phyloP scores from a whole-genome alignment of 2,797 vertebrate species.

The Cirrhinus molitorella region DNA sequence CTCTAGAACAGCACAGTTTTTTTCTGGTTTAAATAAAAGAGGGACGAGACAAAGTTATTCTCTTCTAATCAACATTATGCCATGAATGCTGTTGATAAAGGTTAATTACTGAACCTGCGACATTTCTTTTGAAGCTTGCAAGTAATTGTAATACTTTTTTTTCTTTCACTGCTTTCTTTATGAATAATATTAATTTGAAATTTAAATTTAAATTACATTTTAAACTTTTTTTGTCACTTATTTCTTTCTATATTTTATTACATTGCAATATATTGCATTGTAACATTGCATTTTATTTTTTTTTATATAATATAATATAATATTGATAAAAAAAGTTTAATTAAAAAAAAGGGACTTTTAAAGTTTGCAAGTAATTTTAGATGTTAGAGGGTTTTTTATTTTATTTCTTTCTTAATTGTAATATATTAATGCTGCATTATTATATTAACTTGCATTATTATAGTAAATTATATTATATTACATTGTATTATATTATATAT shows the following conservation, averaged over 20 bases:
- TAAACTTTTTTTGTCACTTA: no score
- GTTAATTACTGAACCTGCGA: neutral
- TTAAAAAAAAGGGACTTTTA: no score
- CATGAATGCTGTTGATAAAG: neutral
- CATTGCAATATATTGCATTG: no score
- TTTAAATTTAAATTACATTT: no score
- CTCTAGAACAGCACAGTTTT: neutral
- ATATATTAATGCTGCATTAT: no score
- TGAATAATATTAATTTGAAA: neutral
- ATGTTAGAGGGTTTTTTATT: no score
- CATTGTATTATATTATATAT: neutral
- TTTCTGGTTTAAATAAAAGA: neutral
- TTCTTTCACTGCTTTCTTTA: neutral
- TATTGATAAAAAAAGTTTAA: no score
- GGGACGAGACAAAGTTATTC: neutral
- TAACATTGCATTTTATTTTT: no score
- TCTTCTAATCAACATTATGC: neutral
- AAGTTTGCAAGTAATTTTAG: no score
- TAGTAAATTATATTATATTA: neutral
- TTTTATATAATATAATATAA: no score
- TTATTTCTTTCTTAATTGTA: neutral
- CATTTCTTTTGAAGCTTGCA: neutral
- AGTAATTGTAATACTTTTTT: neutral
- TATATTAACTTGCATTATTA: no score
- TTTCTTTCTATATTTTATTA: no score